Conservation (phyloP, 53 echinoderm and acorn worm species). For the Paracentrotus lividus region DNA sequence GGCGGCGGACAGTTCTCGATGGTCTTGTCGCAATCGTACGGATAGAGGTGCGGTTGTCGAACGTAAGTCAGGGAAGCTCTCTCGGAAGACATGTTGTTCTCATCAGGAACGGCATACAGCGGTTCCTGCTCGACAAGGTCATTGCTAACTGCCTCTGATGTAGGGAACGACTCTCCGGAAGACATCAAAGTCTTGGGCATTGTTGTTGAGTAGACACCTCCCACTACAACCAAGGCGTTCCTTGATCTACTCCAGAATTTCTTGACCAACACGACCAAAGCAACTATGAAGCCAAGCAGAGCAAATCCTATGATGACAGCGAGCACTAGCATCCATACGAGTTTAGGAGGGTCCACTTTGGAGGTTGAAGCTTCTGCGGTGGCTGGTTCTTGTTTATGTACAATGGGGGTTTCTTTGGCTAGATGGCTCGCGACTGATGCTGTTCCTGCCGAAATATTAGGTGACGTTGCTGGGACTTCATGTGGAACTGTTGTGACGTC, state of each 20-base stretch:
- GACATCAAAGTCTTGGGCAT: neutral
- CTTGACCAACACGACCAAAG: neutral
- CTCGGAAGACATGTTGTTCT: neutral
- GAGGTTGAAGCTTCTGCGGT: neutral
- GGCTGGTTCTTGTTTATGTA: neutral
- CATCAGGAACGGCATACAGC: constrained; percentile 2
- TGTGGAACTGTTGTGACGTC: neutral
- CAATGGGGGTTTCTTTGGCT: neutral
- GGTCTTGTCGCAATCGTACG: neutral
- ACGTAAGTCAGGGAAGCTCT: neutral
- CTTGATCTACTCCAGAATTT: constrained; percentile 13
- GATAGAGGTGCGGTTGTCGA: neutral
- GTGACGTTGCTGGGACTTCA: neutral
- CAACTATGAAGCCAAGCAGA: neutral
- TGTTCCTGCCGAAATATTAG: neutral
- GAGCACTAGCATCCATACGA: constrained; percentile 25
- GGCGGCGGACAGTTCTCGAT: neutral
- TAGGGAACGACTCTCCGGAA: neutral
- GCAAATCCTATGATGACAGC: neutral
- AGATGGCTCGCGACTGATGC: neutral
- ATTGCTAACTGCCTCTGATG: neutral
- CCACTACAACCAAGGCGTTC: neutral
- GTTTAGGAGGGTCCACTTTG: no score
- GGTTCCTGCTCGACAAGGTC: neutral
- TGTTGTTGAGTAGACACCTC: neutral